Conservation (phyloP, 1,140 invertebrate species). For the Cheumatopsyche charites region DNA sequence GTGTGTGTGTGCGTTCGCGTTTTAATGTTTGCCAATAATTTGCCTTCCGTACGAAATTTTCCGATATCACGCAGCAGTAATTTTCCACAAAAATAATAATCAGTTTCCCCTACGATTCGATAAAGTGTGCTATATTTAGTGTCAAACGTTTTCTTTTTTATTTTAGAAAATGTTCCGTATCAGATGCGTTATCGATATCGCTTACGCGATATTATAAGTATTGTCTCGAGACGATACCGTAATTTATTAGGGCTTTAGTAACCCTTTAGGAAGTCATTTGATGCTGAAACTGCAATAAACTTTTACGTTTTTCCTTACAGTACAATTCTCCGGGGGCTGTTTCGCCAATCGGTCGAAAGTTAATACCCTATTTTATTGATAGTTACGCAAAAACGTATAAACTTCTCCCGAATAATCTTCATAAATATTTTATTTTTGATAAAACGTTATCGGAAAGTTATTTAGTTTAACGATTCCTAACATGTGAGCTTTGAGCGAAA, state of each 20-base stretch:
- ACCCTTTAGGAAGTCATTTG: constrained; percentile 15
- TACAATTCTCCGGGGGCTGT: constrained; percentile 7
- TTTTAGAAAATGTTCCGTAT: background rate
- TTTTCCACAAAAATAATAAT: constrained; percentile 4
- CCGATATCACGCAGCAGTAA: constrained; percentile 9
- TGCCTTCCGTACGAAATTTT: background rate
- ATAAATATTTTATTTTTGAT: too few relatives aligned
- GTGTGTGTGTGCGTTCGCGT: background rate
- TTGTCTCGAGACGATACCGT: background rate
- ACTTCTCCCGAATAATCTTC: too few relatives aligned
- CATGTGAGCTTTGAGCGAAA: too few relatives aligned
- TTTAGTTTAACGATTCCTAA: too few relatives aligned
- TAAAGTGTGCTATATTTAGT: background rate
- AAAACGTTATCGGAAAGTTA: too few relatives aligned
- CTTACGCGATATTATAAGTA: too few relatives aligned
- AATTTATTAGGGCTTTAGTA: constrained; percentile 12
- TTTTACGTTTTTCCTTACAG: constrained; percentile 17
- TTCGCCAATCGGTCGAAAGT: constrained; percentile 20
- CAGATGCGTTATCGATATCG: too few relatives aligned
- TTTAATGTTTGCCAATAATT: constrained; percentile 19
- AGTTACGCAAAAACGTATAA: background rate
- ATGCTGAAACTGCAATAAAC: constrained; percentile 17
- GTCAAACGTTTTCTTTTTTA: background rate
- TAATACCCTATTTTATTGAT: constrained; percentile 18
- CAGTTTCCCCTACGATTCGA: background rate